Conservation (phyloP, 35 echinoderm and acorn worm genomes). For the Chiridota heheva region DNA sequence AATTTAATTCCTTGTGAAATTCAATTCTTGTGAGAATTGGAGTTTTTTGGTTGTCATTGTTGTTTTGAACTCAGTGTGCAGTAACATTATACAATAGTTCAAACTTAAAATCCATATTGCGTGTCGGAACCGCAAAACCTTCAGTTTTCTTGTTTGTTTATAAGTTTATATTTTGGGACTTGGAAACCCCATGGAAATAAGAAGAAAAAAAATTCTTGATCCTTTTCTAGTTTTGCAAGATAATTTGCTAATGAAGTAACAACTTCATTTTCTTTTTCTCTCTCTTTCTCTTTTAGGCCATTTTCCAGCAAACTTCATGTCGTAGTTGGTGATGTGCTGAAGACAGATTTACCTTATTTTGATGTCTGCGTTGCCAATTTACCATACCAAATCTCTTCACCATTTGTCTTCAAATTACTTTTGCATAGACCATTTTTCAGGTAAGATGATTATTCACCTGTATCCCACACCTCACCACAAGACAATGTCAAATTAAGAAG, state of each 20-base stretch:
- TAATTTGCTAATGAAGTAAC: neutral
- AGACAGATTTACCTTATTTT: slow-evolving; percentile 97
- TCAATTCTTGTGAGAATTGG: too few species aligned
- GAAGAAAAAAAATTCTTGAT: neutral
- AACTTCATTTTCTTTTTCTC: too few species aligned
- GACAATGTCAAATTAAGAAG: neutral
- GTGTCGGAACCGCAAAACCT: too few species aligned
- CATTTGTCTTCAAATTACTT: slow-evolving; percentile 97
- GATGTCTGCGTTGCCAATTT: slow-evolving; percentile 99
- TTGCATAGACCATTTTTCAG: slow-evolving; percentile 97
- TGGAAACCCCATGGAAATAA: too few species aligned
- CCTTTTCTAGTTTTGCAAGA: neutral
- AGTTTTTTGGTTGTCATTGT: too few species aligned
- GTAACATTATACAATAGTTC: too few species aligned
- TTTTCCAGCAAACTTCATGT: slow-evolving; percentile 77
- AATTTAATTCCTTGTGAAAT: too few species aligned
- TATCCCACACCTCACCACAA: neutral
- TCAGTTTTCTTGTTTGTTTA: too few species aligned
- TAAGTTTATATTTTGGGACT: too few species aligned
- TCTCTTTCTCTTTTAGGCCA: slow-evolving; percentile 40
- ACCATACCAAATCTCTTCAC: slow-evolving; percentile 97
- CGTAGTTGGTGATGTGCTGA: slow-evolving; percentile 93
- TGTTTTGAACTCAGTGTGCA: too few species aligned
- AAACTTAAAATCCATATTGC: too few species aligned
- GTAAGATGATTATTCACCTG: slow-evolving; percentile 18